phyloP scores from a whole-genome alignment of 2,797 vertebrate species.

The Karalla daura region DNA sequence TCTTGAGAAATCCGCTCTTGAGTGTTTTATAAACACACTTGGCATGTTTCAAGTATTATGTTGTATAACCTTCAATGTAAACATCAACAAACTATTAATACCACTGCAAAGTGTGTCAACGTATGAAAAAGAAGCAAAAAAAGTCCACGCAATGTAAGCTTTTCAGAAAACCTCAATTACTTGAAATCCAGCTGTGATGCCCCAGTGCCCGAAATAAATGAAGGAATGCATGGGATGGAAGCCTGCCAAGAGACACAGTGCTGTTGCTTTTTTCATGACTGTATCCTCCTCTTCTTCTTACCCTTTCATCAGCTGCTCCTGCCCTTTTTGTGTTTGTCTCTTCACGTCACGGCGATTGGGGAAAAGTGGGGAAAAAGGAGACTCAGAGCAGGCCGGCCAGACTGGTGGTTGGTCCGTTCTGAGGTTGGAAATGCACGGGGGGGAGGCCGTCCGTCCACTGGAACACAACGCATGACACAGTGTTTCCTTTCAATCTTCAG shows the following conservation, averaged over 20 bases:
- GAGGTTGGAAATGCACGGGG: constrained; percentile 90
- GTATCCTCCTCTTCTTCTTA: background rate
- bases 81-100: background rate
- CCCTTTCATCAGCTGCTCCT: background rate
- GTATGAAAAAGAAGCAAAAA: constrained; percentile 1
- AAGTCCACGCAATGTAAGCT: background rate
- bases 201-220: constrained; percentile 26
- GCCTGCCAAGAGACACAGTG: constrained; percentile 20
- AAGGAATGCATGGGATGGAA: constrained; percentile 7
- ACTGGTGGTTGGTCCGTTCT: constrained; percentile 91
- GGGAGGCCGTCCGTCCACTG: constrained; percentile 92
- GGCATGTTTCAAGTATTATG: background rate
- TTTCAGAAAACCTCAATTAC: constrained; percentile 1
- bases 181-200: constrained; percentile 17
- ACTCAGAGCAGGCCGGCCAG: constrained; percentile 89
- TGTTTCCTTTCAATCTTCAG: constrained; percentile 7
- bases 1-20: background rate
- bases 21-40: background rate
- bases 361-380: too few species aligned
- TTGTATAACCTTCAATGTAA: background rate
- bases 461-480: constrained; percentile 46
- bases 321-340: background rate
- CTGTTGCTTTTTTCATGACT: constrained; percentile 16
- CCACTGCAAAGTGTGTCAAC: background rate
- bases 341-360: background rate